Conservation (phyloP, 2,888 invertebrate genomes). For the Portevinia maculata region DNA sequence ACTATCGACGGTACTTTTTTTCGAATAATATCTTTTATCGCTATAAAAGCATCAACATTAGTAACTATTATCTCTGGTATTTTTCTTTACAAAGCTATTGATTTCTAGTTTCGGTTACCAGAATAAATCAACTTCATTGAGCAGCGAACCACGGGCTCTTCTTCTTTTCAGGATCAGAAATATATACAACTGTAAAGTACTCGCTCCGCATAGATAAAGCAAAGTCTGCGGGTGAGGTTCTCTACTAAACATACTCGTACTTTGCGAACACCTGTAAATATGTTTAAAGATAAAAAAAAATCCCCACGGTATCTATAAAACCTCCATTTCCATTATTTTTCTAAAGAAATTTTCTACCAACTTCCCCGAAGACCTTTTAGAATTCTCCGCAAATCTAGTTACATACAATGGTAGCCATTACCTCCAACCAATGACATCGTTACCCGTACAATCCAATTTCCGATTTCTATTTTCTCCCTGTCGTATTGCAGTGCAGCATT, state of each 20-base stretch:
- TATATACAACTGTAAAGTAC: neutral
- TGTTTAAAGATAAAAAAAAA: neutral
- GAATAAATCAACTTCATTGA: too few species aligned
- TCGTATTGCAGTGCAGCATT: slow-evolving; percentile 29
- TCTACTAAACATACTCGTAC: neutral
- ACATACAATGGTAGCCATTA: slow-evolving; percentile 68
- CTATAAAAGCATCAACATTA: too few species aligned
- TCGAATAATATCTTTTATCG: too few species aligned
- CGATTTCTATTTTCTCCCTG: slow-evolving; percentile 60
- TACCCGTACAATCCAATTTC: slow-evolving; percentile 68
- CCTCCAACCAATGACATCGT: slow-evolving; percentile 51
- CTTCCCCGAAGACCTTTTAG: slow-evolving; percentile 51
- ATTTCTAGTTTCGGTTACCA: too few species aligned
- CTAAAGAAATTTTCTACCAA: slow-evolving; percentile 1
- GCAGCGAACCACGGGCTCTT: too few species aligned
- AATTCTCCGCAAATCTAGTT: slow-evolving; percentile 60
- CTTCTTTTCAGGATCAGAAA: neutral
- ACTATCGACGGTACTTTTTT: too few species aligned
- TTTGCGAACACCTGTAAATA: slow-evolving; percentile 2
- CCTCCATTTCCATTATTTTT: slow-evolving; percentile 34
- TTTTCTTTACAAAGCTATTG: too few species aligned
- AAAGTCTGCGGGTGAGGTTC: neutral
- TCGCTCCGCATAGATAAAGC: neutral
- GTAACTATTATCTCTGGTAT: too few species aligned
- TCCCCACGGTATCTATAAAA: slow-evolving; percentile 1